Percentiles rank a stretch among this genome's conserved stretches.
These are phyloP conservation scores for Cephus nigrinus DNA, from an alignment of 2,888 invertebrate species.

Conservation along the genomic window DNA sequence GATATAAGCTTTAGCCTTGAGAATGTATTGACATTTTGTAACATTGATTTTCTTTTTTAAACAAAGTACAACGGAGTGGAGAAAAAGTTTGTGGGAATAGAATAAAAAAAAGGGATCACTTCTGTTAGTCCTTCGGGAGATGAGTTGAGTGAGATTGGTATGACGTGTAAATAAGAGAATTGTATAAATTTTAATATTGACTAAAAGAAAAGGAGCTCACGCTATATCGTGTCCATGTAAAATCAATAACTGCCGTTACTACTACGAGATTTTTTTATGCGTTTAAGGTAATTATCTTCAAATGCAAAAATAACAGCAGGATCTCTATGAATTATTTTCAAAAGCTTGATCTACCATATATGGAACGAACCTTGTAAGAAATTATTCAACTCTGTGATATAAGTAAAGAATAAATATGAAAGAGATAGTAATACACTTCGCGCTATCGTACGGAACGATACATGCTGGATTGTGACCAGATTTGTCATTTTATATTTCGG, in stretches of 20 bases:
- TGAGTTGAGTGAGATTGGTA: background rate
- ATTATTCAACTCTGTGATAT: slow-evolving; percentile 50
- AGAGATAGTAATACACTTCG: slow-evolving; percentile 26
- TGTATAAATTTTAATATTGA: slow-evolving; percentile 36
- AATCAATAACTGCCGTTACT: slow-evolving; percentile 24
- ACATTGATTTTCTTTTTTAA: background rate
- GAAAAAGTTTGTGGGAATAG: background rate
- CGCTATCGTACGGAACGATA: slow-evolving; percentile 31
- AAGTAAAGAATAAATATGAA: slow-evolving; percentile 34
- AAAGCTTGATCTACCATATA: background rate
- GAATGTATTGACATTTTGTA: background rate
- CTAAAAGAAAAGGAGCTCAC: slow-evolving; percentile 17
- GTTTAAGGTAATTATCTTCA: background rate
- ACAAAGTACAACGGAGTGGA: background rate
- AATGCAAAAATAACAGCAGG: background rate
- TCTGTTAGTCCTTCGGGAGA: background rate
- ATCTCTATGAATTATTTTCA: background rate
- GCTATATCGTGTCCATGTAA: slow-evolving; percentile 28
- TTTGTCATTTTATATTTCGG: slow-evolving; percentile 36
- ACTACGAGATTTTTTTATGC: background rate
- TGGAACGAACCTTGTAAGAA: slow-evolving; percentile 22
- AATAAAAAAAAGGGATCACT: background rate
- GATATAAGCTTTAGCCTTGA: background rate
- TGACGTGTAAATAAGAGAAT: slow-evolving; percentile 36
- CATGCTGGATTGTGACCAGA: slow-evolving; percentile 38